Base-by-base conservation (phyloP, 23 tunicate species). In the Aplidium turbinatum region DNA sequence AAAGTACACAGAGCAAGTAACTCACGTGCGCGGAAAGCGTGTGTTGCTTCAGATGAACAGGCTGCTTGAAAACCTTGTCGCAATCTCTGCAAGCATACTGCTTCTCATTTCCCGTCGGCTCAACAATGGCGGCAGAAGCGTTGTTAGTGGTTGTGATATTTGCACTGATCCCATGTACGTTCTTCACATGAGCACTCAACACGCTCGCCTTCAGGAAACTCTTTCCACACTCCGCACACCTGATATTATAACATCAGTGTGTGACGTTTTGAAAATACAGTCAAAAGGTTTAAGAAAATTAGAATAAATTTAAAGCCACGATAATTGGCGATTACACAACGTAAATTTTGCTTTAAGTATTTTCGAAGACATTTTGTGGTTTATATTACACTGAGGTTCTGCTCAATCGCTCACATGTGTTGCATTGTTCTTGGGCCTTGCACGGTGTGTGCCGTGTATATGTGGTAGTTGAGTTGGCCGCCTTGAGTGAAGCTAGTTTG, bases 1-100 rank as follows among this genome's bases (percentile, higher is more conserved):
- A n/a, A n/a, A n/a, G n/a, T n/a, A n/a, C n/a, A n/a, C n/a, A n/a
- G n/a, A n/a, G n/a, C n/a, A n/a, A n/a, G 46, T 4, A 3, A 78
- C 96, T 89, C 72, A 89, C 96, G 58, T 89, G 96, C 38, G 69
- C 79, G 4, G 96, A 69, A 33, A 82, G 50, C 18, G 72, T 33
- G 40, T 89, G 96, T 58, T 89, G 96, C 57, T 82, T 82, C 21
- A 89, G 72, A 38, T 89, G 79, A 0, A 55, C 33, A 18, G 68
- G 70, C 2, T 48, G 58, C 58, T 82, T 82, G 56, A 89, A 89
- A 11, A 63, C 76, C 36, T 89, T 89, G 31, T 79, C 85, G 46
- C 96, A 89, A 20, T 47, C 78, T 0, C 46, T 31, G 65, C 96
- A 89, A 2, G 61, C 45, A 48, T 54, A 38, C 21, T 31, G 60